Evolutionary conservation across 1,140 invertebrate genomes (phyloP).

Genomic region (Zaprionus nigranus): DNA sequence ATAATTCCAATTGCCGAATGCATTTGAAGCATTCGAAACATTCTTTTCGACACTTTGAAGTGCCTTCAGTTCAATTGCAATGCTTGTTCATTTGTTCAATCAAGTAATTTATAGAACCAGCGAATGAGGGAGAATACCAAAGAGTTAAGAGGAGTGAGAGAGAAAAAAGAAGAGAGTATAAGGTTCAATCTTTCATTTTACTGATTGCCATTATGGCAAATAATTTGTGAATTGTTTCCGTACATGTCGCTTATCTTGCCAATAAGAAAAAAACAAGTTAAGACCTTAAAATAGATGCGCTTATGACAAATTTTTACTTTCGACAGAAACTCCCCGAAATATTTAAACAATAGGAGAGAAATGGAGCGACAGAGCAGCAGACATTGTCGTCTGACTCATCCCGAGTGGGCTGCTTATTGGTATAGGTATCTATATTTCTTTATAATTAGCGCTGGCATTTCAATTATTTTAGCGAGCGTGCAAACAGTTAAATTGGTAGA

Average conservation of each 20-base stretch:
- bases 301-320: slow-evolving; percentile 23
- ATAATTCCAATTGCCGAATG: too few species aligned
- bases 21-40: not conserved
- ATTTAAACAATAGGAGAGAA: not conserved
- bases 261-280: not conserved
- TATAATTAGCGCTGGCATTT: slow-evolving; percentile 70
- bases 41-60: not conserved
- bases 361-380: not conserved
- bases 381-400: slow-evolving; percentile 20
- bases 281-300: slow-evolving; percentile 28
- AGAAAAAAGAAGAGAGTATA: not conserved
- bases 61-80: not conserved
- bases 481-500: slow-evolving; percentile 29
- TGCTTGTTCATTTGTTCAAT: not conserved
- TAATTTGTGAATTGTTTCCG: slow-evolving; percentile 11
- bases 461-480: slow-evolving; percentile 56
- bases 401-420: not conserved
- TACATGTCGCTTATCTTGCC: slow-evolving; percentile 5
- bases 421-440: slow-evolving; percentile 15
- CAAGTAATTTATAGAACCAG: not conserved
- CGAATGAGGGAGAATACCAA: not conserved
- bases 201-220: not conserved
- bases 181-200: not conserved
- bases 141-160: not conserved
- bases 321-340: slow-evolving; percentile 12